phyloP scores from a whole-genome alignment of 2,797 vertebrate genomes.

The Myotis planiceps region DNA sequence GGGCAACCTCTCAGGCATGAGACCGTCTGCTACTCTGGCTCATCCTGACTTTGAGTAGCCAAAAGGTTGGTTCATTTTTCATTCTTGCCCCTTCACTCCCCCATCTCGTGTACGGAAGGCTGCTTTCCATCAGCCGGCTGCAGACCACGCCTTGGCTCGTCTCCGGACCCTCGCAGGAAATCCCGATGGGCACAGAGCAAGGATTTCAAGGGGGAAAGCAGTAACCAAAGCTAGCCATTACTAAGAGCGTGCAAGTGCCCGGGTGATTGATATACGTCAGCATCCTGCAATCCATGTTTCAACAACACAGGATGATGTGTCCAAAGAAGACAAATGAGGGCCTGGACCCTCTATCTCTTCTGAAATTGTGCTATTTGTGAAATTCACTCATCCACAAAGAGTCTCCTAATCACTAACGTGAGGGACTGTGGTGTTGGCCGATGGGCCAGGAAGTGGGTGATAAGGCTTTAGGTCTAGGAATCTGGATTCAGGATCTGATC shows the following conservation, averaged over 20 bases:
- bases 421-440: constrained; percentile 24
- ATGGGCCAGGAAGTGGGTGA: background rate
- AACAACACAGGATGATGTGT: background rate
- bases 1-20: background rate
- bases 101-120: constrained; percentile 5
- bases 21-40: background rate
- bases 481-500: constrained; percentile 58
- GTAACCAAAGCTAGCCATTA: constrained; percentile 15
- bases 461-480: background rate
- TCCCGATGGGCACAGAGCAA: background rate
- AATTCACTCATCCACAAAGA: constrained; percentile 73
- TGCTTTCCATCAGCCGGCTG: background rate
- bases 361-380: constrained; percentile 78
- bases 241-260: constrained; percentile 41
- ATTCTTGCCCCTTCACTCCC: constrained; percentile 1
- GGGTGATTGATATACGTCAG: background rate
- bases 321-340: constrained; percentile 20
- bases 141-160: background rate
- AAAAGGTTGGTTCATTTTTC: constrained; percentile 20
- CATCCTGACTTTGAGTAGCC: constrained; percentile 26
- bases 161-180: background rate
- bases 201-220: constrained; percentile 25
- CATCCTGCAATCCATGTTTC: background rate
- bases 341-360: background rate
- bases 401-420: constrained; percentile 67